Evolutionary conservation across 2,888 invertebrate genomes (phyloP).

Genomic region (Scotopteryx bipunctaria): DNA sequence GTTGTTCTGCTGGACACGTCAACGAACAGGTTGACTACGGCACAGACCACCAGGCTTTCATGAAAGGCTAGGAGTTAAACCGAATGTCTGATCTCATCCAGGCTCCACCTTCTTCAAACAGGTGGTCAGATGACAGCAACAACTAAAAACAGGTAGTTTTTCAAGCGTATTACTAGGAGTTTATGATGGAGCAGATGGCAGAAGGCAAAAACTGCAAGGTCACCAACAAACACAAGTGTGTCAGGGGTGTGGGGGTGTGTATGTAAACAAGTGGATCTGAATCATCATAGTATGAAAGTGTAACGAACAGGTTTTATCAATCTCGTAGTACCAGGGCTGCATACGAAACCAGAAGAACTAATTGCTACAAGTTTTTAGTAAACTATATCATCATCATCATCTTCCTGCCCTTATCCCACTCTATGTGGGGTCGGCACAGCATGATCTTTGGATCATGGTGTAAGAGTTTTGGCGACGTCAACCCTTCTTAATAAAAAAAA

Average conservation of each 20-base stretch:
- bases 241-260: no score
- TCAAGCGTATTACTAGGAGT: neutral
- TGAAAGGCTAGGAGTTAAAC: neutral
- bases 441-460: no score
- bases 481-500: no score
- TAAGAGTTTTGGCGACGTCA: no score
- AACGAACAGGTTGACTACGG: neutral
- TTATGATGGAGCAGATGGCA: neutral
- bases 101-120: neutral
- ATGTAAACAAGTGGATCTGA: slow-evolving; percentile 2
- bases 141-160: slow-evolving; percentile 1
- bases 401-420: no score
- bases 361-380: no score
- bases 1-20: no score
- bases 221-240: no score
- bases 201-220: no score
- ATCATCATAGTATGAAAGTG: neutral
- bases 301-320: slow-evolving; percentile 3
- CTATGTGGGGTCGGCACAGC: no score
- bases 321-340: neutral
- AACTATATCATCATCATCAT: no score
- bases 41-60: neutral
- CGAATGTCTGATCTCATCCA: neutral
- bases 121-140: neutral
- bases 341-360: neutral